Percentiles rank a stretch among this genome's conserved stretches.
These are phyloP conservation scores for Nothobranchius furzeri DNA, from an alignment of 2,113 vertebrate genomes.

Conservation along the genomic window DNA sequence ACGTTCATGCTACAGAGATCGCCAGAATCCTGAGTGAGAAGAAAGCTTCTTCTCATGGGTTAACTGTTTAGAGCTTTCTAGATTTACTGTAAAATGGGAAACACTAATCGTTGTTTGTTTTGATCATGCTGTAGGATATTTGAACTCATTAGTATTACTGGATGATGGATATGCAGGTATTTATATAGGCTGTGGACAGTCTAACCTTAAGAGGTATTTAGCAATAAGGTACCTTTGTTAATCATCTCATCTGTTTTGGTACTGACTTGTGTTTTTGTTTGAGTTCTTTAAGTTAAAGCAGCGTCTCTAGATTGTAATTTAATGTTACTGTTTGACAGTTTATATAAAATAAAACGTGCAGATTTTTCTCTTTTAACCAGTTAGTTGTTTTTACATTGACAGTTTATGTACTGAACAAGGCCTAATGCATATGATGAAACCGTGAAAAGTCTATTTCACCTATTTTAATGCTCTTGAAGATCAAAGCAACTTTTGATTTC, in stretches of 20 bases:
- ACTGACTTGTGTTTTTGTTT: conserved; percentile 4
- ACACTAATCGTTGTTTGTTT: conserved; percentile 75
- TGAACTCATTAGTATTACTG: conserved; percentile 39
- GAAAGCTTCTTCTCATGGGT: conserved; percentile 29
- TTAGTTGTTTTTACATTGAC: neutral
- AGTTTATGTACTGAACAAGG: neutral
- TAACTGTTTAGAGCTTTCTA: conserved; percentile 61
- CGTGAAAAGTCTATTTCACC: neutral
- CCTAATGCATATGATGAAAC: neutral
- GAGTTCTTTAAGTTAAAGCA: conserved; percentile 31
- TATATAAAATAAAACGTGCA: no score
- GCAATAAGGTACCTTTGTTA: conserved; percentile 53
- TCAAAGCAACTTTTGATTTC: neutral
- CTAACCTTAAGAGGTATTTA: conserved; percentile 38
- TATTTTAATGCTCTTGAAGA: neutral
- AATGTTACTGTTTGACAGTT: conserved; percentile 38
- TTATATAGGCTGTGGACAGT: conserved; percentile 15
- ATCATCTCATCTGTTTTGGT: conserved; percentile 67
- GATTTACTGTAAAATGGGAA: conserved; percentile 45
- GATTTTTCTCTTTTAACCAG: no score
- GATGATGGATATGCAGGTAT: conserved; percentile 23
- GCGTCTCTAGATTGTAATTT: conserved; percentile 49
- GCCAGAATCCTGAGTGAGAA: conserved; percentile 21
- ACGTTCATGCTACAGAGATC: conserved; percentile 8
- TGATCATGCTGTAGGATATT: conserved; percentile 34